Evolutionary conservation across 2,113 vertebrate species (phyloP), one percentile per base, ranked within the genome.

Genomic region (Oncorhynchus gorbuscha): DNA sequence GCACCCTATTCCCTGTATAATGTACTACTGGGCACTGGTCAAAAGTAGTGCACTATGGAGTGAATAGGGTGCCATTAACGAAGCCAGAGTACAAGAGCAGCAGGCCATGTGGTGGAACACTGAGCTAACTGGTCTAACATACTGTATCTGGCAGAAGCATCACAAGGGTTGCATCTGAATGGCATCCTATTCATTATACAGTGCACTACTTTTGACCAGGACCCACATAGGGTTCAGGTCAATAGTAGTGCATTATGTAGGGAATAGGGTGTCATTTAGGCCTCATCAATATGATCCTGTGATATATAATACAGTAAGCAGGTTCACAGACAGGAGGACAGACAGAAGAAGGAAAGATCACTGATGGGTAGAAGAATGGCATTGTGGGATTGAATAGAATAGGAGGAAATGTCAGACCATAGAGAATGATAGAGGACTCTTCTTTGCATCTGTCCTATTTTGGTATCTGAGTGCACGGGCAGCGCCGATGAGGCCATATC

Each of bases 51-150:
- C 16, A 18, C 51, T 18, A 5, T 18, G 18, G 13, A 55, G 51
- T 55, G 51, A 55, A 55, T 18, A 55, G 16, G 16, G 51, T 55
- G 14, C 3, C 12, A 18, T 55, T 55, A 55, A 16, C 16, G 14
- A 55, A 85, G 79, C 24, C 22, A 59, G 80, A 86, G 76, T 28
- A 79, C 73, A 84, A 85, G 84, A 87, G 86, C 88, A 89, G 86
- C 88, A 89, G 87, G 78, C 84, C 80, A 68, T 71, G 69, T 45
- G 76, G 83, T 85, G 78, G 79, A 84, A 79, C 18, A 3, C 76
- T 68, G 75, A 84, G 75, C 69, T 48, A 48, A 64, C 3, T 7
- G 81, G 77, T 90, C 80, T 67, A 28, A 77, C 77, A 28, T 51
- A 7, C 9, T 16, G 26, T 24, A 48, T 76, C 79, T 77, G 78